Percentiles rank a stretch among this genome's conserved stretches.
Conservation (phyloP, 2,888 invertebrate species). For the Tromatobia lineatoria region DNA sequence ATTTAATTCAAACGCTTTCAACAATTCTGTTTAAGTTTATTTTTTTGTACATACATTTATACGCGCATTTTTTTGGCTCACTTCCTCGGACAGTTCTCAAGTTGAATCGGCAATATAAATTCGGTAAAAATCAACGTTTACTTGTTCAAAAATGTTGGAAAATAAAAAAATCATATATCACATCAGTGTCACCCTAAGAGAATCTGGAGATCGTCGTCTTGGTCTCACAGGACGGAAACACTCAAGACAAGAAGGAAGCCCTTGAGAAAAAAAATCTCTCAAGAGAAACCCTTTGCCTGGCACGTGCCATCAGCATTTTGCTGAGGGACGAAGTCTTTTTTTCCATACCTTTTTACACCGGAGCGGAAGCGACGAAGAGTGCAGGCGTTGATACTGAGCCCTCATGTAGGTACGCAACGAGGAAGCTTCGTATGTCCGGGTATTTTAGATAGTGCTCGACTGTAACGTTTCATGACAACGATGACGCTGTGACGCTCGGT, state of each 20-base stretch:
- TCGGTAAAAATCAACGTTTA: neutral
- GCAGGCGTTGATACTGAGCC: slow-evolving; percentile 16
- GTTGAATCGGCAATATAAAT: no score
- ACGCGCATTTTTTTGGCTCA: no score
- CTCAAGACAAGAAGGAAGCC: slow-evolving; percentile 48
- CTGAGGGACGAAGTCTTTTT: neutral
- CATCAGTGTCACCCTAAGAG: neutral
- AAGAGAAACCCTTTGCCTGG: slow-evolving; percentile 15
- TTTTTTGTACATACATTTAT: no score
- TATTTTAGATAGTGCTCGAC: slow-evolving; percentile 7
- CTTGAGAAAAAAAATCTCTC: slow-evolving; percentile 51
- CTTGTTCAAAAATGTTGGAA: no score
- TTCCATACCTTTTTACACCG: slow-evolving; percentile 2
- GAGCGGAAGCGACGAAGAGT: slow-evolving; percentile 15
- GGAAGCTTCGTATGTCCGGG: slow-evolving; percentile 29
- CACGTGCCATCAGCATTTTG: slow-evolving; percentile 36
- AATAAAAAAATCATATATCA: neutral
- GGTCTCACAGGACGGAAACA: slow-evolving; percentile 50
- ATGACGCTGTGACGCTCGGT: slow-evolving; percentile 27
- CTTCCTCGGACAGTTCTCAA: no score
- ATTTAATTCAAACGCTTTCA: no score
- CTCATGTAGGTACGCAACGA: neutral
- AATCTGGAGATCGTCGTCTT: slow-evolving; percentile 14
- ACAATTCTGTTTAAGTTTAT: no score
- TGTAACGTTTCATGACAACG: slow-evolving; percentile 35